Evolutionary conservation across 2,113 vertebrate genomes (phyloP).

Genomic region (Psammodynastes pulverulentus): DNA sequence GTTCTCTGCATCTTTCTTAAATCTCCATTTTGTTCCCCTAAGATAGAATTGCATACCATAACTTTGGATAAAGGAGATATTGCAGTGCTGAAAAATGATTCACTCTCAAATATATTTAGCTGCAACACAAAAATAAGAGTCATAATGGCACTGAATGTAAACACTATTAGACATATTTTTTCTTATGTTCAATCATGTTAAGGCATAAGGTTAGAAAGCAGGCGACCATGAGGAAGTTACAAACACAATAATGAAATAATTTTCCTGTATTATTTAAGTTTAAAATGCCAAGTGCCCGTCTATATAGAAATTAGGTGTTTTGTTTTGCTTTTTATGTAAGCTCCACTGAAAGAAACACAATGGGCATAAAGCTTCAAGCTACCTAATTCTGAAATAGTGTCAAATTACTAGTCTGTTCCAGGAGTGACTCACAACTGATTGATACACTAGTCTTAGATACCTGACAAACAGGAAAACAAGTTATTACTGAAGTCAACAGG

Average conservation of each 20-base stretch:
- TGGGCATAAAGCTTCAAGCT: not conserved
- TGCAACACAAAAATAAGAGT: not conserved
- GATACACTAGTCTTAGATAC: not conserved
- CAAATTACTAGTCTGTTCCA: not conserved
- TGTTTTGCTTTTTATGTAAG: not conserved
- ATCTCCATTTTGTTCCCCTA: not conserved
- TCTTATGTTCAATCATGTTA: not conserved
- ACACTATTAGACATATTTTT: not conserved
- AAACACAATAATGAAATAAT: slow-evolving; percentile 12
- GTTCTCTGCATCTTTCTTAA: not conserved
- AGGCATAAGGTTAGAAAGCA: not conserved
- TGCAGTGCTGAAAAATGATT: not conserved
- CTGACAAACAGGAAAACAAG: not conserved
- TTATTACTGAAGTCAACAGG: not conserved
- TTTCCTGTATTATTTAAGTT: not conserved
- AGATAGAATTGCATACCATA: not conserved
- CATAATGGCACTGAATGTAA: not conserved
- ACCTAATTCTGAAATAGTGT: not conserved
- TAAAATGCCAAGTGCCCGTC: not conserved
- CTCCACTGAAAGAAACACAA: not conserved
- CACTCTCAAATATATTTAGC: not conserved
- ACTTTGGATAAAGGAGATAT: not conserved
- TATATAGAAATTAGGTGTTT: not conserved
- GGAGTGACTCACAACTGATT: not conserved
- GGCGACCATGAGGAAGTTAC: not conserved